Conservation (phyloP, 2,113 vertebrate genomes). For the Cyprinus carpio region DNA sequence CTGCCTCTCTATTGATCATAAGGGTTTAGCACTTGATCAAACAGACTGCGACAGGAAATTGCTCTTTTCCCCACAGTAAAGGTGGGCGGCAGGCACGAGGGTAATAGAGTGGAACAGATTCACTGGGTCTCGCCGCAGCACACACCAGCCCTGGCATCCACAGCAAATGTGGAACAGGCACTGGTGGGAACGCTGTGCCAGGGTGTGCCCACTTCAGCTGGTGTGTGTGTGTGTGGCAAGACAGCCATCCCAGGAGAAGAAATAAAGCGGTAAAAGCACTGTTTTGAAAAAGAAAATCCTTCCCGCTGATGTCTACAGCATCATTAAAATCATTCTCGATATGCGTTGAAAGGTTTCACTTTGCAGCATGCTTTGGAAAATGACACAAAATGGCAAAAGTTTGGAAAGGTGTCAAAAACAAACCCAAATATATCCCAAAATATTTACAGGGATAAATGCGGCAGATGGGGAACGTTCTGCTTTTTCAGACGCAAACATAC, state of each 20-base stretch:
- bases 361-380: not conserved
- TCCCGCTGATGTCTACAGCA: conserved; percentile 2
- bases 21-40: conserved; percentile 99
- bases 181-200: not conserved
- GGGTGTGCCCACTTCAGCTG: conserved; percentile 36
- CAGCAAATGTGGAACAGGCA: conserved; percentile 22
- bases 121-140: conserved; percentile 56
- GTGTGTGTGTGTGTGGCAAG: not conserved
- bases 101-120: conserved; percentile 83
- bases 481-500: conserved; percentile 28
- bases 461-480: conserved; percentile 20
- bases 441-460: conserved; percentile 17
- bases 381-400: conserved; percentile 9
- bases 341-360: not conserved
- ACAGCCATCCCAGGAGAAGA: too few species aligned
- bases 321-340: conserved; percentile 7
- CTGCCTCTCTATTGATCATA: conserved; percentile 99
- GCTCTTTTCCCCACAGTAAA: conserved; percentile 97
- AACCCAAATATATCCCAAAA: not conserved
- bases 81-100: conserved; percentile 94
- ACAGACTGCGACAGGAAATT: conserved; percentile 99
- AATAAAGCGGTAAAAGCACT: too few species aligned
- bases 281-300: conserved; percentile 14
- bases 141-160: conserved; percentile 57
- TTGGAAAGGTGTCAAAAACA: conserved; percentile 16